These are phyloP conservation scores for Chrysolina oricalcia DNA, from an alignment of 2,888 invertebrate species.

Conservation along the genomic window DNA sequence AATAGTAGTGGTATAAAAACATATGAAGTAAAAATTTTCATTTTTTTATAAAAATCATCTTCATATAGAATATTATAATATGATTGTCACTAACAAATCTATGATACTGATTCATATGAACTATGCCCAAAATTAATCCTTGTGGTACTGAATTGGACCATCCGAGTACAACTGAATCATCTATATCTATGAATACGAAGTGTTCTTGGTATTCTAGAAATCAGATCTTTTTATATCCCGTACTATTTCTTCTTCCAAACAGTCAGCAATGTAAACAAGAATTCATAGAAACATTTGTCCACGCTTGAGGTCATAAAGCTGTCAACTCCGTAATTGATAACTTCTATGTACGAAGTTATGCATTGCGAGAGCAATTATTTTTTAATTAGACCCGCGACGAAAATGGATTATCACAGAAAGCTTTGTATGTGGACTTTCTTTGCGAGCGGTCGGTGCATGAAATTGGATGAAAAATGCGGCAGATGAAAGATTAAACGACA, in stretches of 20 bases:
- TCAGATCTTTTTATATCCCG: too few relatives aligned
- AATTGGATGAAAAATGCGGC: slow-evolving; percentile 30
- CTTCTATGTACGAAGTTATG: slow-evolving; percentile 7
- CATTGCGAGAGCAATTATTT: slow-evolving; percentile 26
- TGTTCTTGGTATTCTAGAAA: too few relatives aligned
- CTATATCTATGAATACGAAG: too few relatives aligned
- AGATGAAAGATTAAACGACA: slow-evolving; percentile 31
- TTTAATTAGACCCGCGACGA: slow-evolving; percentile 15
- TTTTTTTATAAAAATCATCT: too few relatives aligned
- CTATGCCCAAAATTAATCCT: too few relatives aligned
- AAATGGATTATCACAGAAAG: slow-evolving; percentile 25
- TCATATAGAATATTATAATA: too few relatives aligned
- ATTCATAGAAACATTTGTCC: slow-evolving; percentile 16
- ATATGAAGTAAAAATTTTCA: too few relatives aligned
- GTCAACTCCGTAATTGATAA: slow-evolving; percentile 19
- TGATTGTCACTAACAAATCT: too few relatives aligned
- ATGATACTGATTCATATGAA: too few relatives aligned
- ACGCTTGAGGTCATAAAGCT: neutral
- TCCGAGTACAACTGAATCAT: too few relatives aligned
- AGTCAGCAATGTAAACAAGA: neutral
- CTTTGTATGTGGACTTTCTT: slow-evolving; percentile 26
- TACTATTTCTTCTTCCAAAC: neutral
- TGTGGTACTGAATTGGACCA: too few relatives aligned
- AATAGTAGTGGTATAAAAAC: too few relatives aligned
- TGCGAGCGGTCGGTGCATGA: slow-evolving; percentile 24